A percentile compares a stretch with the other conserved stretches of the same genome.
phyloP scores from a whole-genome alignment of 2,113 vertebrate species.

The Morone chrysops region DNA sequence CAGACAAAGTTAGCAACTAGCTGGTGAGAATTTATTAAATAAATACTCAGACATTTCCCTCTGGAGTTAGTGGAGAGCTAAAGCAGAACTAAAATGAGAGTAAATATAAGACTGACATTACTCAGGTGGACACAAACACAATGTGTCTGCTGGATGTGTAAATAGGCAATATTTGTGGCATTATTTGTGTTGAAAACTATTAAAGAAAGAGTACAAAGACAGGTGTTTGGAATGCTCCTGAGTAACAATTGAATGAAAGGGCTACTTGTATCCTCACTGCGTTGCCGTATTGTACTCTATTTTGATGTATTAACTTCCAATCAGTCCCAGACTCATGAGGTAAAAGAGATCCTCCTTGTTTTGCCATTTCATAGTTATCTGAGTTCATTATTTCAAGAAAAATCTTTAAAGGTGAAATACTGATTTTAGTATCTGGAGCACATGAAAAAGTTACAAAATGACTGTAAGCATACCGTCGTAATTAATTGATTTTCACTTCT shows the following conservation, averaged over 20 bases:
- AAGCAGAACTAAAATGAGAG: too few relatives aligned
- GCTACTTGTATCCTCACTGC: neutral
- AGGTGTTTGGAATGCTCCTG: too few relatives aligned
- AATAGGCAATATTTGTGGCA: neutral
- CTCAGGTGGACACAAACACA: too few relatives aligned
- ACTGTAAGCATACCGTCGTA: neutral
- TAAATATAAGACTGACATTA: too few relatives aligned
- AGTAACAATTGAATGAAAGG: neutral
- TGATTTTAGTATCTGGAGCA: neutral
- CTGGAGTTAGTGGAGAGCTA: too few relatives aligned
- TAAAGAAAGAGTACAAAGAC: neutral
- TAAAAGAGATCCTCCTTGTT: neutral
- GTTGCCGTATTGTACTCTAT: too few relatives aligned
- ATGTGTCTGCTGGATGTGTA: too few relatives aligned
- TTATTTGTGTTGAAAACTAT: neutral
- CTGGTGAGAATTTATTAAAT: too few relatives aligned
- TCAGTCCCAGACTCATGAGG: neutral
- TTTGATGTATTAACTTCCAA: neutral
- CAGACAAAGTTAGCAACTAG: too few relatives aligned
- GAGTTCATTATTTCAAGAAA: neutral
- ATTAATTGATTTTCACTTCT: neutral
- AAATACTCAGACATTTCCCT: too few relatives aligned
- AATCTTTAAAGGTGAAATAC: neutral
- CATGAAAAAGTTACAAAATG: neutral
- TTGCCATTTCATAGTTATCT: neutral